Base-by-base conservation (phyloP, 1,140 invertebrate genomes). In the Anoplolepis gracilipes region DNA sequence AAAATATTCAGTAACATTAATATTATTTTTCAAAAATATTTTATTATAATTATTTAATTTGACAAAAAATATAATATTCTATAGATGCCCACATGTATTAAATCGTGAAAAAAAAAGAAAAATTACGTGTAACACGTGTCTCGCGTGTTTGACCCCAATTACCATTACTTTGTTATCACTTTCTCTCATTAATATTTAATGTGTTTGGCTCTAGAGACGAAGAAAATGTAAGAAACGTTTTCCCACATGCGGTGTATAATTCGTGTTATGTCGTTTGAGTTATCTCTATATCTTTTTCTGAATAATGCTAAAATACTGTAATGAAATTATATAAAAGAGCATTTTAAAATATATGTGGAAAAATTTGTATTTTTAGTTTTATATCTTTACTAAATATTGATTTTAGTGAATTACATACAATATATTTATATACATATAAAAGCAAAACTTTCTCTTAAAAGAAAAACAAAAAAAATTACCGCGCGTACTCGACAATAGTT, bases 161-260 rank as follows among this genome's bases (percentile, higher is more conserved):
- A 10, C 16, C 8, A 39, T 55, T 79, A 55, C 42, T 82, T 33
- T 16, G 10, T 82, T 59, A 73, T 81, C 46, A 59, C 16, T 81
- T 81, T n/a, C 8, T n/a, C 25, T 72, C 25, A 81, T 81, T 82
- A 72, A 72, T 72, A 72, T 59, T 72, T 55, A 57, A 57, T 42
- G 19, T 33, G 25, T 30, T 8, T 42, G 7, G 6, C 1, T 2
- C 39, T 8, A 28, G 19, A 67, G 22, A 49, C 2, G 30, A 72
- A 39, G 22, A 81, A 70, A 72, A 69, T 79, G 25, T 39, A 36
- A 72, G n/a, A 57, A 39, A 53, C 25, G 25, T 73, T 70, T 70
- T 65, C 61, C n/a, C 28, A 42, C n/a, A 57, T 42, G 30, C 42
- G 19, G 10, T 33, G 53, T 72, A 30, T 57, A 69, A 39, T 67